Conservation (phyloP, 1,140 invertebrate species). For the Branchinecta lindahli region DNA sequence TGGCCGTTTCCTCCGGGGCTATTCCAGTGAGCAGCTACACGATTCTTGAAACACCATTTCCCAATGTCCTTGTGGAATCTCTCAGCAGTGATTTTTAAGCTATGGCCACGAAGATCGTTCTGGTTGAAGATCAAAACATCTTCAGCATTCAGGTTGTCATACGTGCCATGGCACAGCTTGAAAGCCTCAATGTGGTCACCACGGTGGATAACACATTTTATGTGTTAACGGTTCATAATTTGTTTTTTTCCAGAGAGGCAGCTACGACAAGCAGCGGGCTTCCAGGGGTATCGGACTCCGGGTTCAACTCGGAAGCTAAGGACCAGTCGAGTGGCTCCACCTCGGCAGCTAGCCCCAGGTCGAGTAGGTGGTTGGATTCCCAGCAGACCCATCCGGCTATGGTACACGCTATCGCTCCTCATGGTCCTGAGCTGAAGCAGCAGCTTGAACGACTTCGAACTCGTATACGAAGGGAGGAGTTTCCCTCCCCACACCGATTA, state of each 20-base stretch:
- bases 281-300: slow-evolving; percentile 17
- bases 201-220: too few relatives aligned
- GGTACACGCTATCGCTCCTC: slow-evolving; percentile 5
- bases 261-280: background rate
- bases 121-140: too few relatives aligned
- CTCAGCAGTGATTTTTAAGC: too few relatives aligned
- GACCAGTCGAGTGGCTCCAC: slow-evolving; percentile 12
- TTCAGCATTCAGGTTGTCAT: too few relatives aligned
- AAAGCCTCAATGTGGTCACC: too few relatives aligned
- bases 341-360: slow-evolving; percentile 14
- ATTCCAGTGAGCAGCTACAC: too few relatives aligned
- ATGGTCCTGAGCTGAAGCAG: slow-evolving; percentile 13
- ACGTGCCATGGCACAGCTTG: too few relatives aligned
- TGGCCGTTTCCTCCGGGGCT: too few relatives aligned
- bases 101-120: too few relatives aligned
- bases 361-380: slow-evolving; percentile 14
- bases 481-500: background rate
- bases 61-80: too few relatives aligned
- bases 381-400: background rate
- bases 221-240: background rate
- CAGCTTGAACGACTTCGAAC: slow-evolving; percentile 16
- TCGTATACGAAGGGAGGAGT: background rate
- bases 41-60: too few relatives aligned
- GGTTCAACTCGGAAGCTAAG: slow-evolving; percentile 20
- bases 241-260: background rate